These are phyloP conservation scores for Crocuta crocuta DNA, from an alignment of 2,113 vertebrate genomes.

Conservation along the genomic window DNA sequence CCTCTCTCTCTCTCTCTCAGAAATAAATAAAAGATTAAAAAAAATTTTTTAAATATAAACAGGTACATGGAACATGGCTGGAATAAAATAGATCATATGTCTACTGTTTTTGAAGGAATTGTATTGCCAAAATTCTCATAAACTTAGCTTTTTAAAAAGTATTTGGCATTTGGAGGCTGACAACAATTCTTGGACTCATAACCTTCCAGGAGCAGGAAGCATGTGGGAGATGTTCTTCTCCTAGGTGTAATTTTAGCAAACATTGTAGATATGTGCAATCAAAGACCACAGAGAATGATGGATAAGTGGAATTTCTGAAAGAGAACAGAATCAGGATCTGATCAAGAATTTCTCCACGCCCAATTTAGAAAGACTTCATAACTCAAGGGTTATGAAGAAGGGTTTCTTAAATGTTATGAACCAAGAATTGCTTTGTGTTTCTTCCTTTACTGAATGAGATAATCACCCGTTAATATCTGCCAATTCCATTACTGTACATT, in stretches of 20 bases:
- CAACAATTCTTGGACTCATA: not conserved
- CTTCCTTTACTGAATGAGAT: not conserved
- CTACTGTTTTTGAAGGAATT: not conserved
- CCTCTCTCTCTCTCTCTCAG: no score
- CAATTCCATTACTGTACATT: not conserved
- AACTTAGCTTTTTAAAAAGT: not conserved
- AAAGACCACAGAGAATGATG: not conserved
- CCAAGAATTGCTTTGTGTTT: not conserved
- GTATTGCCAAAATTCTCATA: not conserved
- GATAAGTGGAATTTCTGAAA: not conserved
- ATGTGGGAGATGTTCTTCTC: not conserved
- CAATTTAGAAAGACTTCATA: not conserved
- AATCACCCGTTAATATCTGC: not conserved
- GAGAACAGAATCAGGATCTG: not conserved
- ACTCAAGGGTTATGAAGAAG: not conserved
- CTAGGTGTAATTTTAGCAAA: not conserved
- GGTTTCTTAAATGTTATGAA: not conserved
- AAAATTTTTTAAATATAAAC: no score
- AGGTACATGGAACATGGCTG: not conserved
- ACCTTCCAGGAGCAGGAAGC: not conserved
- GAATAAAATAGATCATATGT: not conserved
- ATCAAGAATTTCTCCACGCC: not conserved
- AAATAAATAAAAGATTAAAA: no score
- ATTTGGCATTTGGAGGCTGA: not conserved
- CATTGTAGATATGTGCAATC: not conserved